A percentile compares a stretch with the other conserved stretches of the same genome.
Evolutionary conservation across 2,888 invertebrate genomes (phyloP).

Genomic region (Eurytoma adleriae): DNA sequence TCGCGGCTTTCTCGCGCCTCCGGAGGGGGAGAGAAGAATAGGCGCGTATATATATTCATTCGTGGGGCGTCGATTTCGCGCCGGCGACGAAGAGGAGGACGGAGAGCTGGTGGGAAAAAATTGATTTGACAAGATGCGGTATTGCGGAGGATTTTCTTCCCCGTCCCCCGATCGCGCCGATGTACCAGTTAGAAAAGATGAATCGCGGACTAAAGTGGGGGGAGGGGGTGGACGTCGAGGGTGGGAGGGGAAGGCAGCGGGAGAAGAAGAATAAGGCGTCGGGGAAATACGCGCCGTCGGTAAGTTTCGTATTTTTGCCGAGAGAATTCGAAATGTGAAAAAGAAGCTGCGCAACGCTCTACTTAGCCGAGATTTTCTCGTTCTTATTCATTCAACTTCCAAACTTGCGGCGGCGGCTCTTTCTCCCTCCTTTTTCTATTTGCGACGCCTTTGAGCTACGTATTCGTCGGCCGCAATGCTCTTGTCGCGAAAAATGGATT

Average conservation of each 20-base stretch:
- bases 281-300: background rate
- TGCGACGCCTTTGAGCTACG: background rate
- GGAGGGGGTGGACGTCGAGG: background rate
- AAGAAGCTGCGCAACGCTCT: slow-evolving; percentile 12
- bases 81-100: slow-evolving; percentile 29
- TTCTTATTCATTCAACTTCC: slow-evolving; percentile 45
- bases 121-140: slow-evolving; percentile 54
- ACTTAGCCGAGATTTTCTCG: slow-evolving; percentile 48
- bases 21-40: background rate
- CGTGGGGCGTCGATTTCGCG: slow-evolving; percentile 48
- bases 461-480: background rate
- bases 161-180: slow-evolving; percentile 7
- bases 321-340: slow-evolving; percentile 19
- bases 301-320: slow-evolving; percentile 31
- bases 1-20: background rate
- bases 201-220: background rate
- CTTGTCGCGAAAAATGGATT: background rate
- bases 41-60: slow-evolving; percentile 17
- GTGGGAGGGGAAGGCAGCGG: slow-evolving; percentile 35
- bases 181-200: slow-evolving; percentile 41
- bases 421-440: background rate
- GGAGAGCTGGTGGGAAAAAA: slow-evolving; percentile 24
- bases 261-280: slow-evolving; percentile 40
- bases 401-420: slow-evolving; percentile 25
- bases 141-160: slow-evolving; percentile 41